These are phyloP conservation scores for Achlya flavicornis DNA, from an alignment of 2,888 invertebrate genomes.

Conservation along the genomic window DNA sequence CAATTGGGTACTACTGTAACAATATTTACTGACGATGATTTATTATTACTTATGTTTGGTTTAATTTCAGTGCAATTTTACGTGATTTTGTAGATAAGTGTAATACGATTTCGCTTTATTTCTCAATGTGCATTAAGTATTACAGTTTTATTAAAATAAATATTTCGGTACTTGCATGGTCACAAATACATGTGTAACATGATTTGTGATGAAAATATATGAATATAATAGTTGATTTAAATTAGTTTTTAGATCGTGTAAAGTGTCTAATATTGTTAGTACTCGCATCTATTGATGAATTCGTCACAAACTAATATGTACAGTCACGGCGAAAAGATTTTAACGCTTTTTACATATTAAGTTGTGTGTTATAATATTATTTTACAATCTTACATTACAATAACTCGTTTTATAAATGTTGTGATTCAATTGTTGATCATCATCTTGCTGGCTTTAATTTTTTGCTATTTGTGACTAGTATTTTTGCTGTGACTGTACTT, in stretches of 20 bases:
- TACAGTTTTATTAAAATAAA: not conserved
- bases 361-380: not conserved
- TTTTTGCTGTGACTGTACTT: conserved; percentile 8
- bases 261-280: conserved; percentile 7
- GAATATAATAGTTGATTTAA: not conserved
- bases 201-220: not conserved
- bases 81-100: not conserved
- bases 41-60: not conserved
- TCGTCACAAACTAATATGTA: conserved; percentile 2
- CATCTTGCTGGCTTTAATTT: too few relatives aligned
- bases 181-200: conserved; percentile 5
- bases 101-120: not conserved
- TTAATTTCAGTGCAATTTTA: conserved; percentile 9
- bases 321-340: not conserved
- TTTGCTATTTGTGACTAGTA: not conserved
- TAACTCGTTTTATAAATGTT: too few relatives aligned
- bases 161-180: not conserved
- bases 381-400: too few relatives aligned
- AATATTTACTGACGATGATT: not conserved
- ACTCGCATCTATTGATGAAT: not conserved
- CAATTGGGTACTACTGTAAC: too few relatives aligned
- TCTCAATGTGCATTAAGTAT: not conserved
- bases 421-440: too few relatives aligned
- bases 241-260: conserved; percentile 3
- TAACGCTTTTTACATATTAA: not conserved